A percentile compares a stretch with the other conserved stretches of the same genome.
These are phyloP conservation scores for Pedionomus torquatus DNA, from an alignment of 2,113 vertebrate species.

Conservation along the genomic window DNA sequence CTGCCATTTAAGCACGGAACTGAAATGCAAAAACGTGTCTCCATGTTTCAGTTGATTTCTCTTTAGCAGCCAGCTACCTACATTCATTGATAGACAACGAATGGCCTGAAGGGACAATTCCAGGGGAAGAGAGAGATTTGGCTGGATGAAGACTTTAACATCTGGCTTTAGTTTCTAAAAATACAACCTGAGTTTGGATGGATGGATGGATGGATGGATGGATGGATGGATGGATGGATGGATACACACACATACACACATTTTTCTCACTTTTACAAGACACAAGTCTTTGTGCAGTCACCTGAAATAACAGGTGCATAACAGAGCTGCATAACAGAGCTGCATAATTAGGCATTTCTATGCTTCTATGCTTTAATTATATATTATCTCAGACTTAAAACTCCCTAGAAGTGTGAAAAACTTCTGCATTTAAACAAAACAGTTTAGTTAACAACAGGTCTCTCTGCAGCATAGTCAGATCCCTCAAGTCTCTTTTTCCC, in stretches of 20 bases:
- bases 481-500: not conserved
- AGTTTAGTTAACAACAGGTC: not conserved
- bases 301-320: constrained; percentile 4
- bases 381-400: not conserved
- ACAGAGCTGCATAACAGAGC: not conserved
- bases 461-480: not conserved
- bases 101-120: not conserved
- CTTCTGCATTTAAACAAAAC: not conserved
- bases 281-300: not conserved
- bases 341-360: not conserved
- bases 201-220: not conserved
- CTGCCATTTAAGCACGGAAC: not conserved
- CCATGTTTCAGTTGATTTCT: not conserved
- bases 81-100: not conserved
- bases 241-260: not conserved
- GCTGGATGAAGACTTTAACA: not conserved
- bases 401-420: not conserved
- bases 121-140: not conserved
- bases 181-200: not conserved
- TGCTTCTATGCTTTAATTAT: not conserved
- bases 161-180: not conserved
- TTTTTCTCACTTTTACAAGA: not conserved
- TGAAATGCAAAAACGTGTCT: not conserved
- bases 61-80: not conserved
- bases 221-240: not conserved